A percentile compares a stretch with the other conserved stretches of the same genome.
phyloP scores from a whole-genome alignment of 2,113 vertebrate species.

The Corythornis madagascariensis region DNA sequence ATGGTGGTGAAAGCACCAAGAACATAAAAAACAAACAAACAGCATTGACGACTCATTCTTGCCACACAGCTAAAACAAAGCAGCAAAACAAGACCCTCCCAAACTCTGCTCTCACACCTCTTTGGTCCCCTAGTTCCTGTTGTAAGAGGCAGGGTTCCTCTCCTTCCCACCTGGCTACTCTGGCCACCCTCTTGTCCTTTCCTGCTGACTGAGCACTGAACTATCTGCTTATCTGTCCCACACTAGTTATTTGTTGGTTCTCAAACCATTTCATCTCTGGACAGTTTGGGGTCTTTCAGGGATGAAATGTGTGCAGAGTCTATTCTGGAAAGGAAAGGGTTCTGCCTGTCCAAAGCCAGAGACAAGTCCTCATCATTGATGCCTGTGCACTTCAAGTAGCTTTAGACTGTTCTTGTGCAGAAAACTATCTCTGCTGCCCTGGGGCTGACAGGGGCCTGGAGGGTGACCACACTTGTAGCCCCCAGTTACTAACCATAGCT shows the following conservation, averaged over 20 bases:
- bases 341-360: not conserved
- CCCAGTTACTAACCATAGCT: not conserved
- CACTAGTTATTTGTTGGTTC: not conserved
- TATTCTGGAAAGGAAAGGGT: not conserved
- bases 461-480: not conserved
- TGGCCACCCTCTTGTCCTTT: not conserved
- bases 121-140: not conserved
- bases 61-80: not conserved
- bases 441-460: not conserved
- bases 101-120: not conserved
- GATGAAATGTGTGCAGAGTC: not conserved
- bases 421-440: not conserved
- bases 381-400: not conserved
- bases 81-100: not conserved
- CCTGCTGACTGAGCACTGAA: not conserved
- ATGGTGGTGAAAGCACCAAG: not conserved
- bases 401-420: not conserved
- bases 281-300: not conserved
- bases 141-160: not conserved
- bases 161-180: not conserved
- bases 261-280: not conserved
- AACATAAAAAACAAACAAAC: not conserved
- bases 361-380: not conserved
- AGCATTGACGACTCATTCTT: not conserved
- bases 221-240: not conserved